Conservation (phyloP, 2,113 vertebrate genomes). For the Pao palembangensis region DNA sequence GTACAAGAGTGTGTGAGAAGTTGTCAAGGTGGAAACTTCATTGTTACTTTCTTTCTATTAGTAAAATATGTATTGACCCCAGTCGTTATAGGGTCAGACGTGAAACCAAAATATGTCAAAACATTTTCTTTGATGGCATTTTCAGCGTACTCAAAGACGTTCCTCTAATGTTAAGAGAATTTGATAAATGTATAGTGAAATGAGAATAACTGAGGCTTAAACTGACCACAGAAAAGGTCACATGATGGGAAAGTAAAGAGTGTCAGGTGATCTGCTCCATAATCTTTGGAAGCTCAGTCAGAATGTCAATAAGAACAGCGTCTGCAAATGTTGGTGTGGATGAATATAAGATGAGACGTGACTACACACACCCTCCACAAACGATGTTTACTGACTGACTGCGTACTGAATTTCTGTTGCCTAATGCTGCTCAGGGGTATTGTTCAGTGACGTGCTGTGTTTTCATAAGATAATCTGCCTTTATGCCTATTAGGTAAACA, state of each 20-base stretch:
- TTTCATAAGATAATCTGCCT: conserved; percentile 49
- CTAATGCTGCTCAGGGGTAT: conserved; percentile 23
- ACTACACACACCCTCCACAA: too few species aligned
- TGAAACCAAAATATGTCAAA: neutral
- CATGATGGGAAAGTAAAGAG: neutral
- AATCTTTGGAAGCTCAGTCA: too few species aligned
- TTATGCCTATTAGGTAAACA: conserved; percentile 52
- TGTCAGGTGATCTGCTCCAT: too few species aligned
- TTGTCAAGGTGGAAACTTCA: neutral
- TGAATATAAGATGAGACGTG: too few species aligned
- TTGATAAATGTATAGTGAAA: too few species aligned
- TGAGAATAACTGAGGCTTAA: too few species aligned
- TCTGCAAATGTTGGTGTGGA: neutral
- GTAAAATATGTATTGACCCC: neutral
- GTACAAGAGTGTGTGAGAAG: neutral
- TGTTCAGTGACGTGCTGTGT: too few species aligned
- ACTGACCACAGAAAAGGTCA: too few species aligned
- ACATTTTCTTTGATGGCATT: neutral
- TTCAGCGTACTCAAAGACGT: neutral
- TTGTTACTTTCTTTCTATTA: too few species aligned
- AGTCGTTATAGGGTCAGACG: neutral
- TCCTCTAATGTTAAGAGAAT: too few species aligned
- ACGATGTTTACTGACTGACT: too few species aligned
- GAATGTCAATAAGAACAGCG: too few species aligned
- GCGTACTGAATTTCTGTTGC: neutral